phyloP scores from a whole-genome alignment of 1,140 invertebrate genomes.

The Vanessa tameamea region DNA sequence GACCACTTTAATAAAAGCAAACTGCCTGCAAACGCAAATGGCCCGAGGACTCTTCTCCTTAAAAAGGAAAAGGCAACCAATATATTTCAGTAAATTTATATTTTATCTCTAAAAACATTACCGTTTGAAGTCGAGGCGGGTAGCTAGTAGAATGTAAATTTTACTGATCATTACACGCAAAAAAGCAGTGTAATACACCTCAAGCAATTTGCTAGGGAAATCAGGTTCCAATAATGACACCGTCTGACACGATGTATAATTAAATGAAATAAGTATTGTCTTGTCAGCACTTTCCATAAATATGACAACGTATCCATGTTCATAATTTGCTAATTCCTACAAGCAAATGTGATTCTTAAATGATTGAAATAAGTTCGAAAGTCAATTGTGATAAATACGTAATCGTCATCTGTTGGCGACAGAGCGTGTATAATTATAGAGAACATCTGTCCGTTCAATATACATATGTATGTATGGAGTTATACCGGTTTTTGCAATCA shows the following conservation, averaged over 20 bases:
- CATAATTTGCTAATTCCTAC: background rate
- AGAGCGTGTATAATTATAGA: conserved; percentile 18
- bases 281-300: conserved; percentile 45
- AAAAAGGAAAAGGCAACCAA: no score
- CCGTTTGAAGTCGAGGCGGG: no score
- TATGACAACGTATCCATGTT: conserved; percentile 21
- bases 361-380: background rate
- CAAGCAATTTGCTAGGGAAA: conserved; percentile 37
- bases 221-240: conserved; percentile 44
- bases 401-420: conserved; percentile 1
- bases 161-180: conserved; percentile 36
- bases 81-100: background rate
- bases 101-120: no score
- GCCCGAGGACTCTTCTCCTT: no score
- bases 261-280: conserved; percentile 44
- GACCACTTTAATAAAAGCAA: no score
- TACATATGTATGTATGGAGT: conserved; percentile 1
- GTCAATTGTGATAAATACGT: background rate
- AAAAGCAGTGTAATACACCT: conserved; percentile 30
- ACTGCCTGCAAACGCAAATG: no score
- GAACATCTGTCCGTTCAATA: conserved; percentile 8
- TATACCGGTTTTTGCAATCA: background rate
- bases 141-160: conserved; percentile 32
- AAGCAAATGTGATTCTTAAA: conserved; percentile 2
- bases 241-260: conserved; percentile 43